These are phyloP conservation scores for Pristionchus entomophagus DNA, from an alignment of 2,888 invertebrate genomes.

Conservation along the genomic window DNA sequence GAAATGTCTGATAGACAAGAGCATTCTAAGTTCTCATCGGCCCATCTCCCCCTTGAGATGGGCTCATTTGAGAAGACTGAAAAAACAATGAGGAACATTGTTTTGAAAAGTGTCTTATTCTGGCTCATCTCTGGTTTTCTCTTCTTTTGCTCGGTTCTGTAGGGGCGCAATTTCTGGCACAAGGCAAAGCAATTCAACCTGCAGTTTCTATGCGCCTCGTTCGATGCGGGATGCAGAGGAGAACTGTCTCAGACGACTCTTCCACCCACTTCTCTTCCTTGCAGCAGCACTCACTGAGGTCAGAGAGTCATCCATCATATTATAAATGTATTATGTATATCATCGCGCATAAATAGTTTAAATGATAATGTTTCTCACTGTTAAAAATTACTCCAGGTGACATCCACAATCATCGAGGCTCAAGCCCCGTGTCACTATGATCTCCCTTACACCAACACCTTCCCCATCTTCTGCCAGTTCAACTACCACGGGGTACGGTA, in stretches of 20 bases:
- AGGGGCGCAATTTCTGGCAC: too few relatives aligned
- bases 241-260: too few relatives aligned
- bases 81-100: too few relatives aligned
- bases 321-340: background rate
- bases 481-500: constrained; percentile 36
- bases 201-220: constrained; percentile 1
- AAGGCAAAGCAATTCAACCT: too few relatives aligned
- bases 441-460: constrained; percentile 8
- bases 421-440: constrained; percentile 24
- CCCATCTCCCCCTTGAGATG: too few relatives aligned
- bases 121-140: too few relatives aligned
- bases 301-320: background rate
- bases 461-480: constrained; percentile 33
- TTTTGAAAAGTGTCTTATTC: too few relatives aligned
- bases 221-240: constrained; percentile 19
- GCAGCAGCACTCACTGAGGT: background rate
- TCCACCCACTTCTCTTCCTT: background rate
- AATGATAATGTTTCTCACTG: too few relatives aligned
- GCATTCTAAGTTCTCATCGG: too few relatives aligned
- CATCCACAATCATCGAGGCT: background rate
- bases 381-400: background rate
- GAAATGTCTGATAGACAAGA: too few relatives aligned
- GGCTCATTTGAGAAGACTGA: too few relatives aligned
- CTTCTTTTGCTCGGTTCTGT: too few relatives aligned
- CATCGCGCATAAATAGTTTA: background rate